These are phyloP conservation scores for Agriopis leucophaearia DNA, from an alignment of 2,888 invertebrate species.

Conservation along the genomic window DNA sequence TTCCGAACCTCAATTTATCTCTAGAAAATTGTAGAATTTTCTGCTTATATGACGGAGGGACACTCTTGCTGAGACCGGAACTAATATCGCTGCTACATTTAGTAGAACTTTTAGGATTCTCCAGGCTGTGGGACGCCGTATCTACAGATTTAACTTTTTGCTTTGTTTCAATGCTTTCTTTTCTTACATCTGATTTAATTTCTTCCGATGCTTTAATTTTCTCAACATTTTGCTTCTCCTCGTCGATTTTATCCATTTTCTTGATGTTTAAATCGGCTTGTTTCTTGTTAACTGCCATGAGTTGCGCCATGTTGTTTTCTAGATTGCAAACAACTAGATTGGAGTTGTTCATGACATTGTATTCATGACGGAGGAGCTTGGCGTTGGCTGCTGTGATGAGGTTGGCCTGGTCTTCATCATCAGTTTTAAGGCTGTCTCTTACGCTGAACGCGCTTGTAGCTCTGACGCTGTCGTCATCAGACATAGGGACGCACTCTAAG, in stretches of 20 bases:
- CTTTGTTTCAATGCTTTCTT: slow-evolving; percentile 59
- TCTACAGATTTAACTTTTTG: slow-evolving; percentile 71
- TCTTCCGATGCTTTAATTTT: slow-evolving; percentile 52
- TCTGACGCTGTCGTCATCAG: slow-evolving; percentile 82
- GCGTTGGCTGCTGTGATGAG: slow-evolving; percentile 81
- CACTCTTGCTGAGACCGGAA: slow-evolving; percentile 80
- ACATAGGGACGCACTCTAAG: slow-evolving; percentile 79
- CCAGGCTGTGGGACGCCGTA: slow-evolving; percentile 79
- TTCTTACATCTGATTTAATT: slow-evolving; percentile 49
- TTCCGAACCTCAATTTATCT: slow-evolving; percentile 80
- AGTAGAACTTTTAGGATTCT: slow-evolving; percentile 77
- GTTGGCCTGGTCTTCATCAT: slow-evolving; percentile 81
- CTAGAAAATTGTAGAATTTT: slow-evolving; percentile 82
- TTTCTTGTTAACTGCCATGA: slow-evolving; percentile 74
- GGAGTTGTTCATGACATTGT: slow-evolving; percentile 80
- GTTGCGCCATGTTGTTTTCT: slow-evolving; percentile 82
- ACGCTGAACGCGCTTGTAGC: slow-evolving; percentile 83
- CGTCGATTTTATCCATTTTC: slow-evolving; percentile 81
- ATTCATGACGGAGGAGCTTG: slow-evolving; percentile 79
- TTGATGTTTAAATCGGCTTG: slow-evolving; percentile 62
- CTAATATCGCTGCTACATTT: slow-evolving; percentile 78
- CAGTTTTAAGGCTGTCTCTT: slow-evolving; percentile 81
- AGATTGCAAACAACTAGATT: slow-evolving; percentile 82
- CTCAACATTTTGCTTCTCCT: slow-evolving; percentile 68
- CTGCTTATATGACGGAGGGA: slow-evolving; percentile 83